Percentiles rank a stretch among this genome's conserved stretches.
Conservation (phyloP, 2,797 vertebrate genomes). For the Eulemur coronatus region DNA sequence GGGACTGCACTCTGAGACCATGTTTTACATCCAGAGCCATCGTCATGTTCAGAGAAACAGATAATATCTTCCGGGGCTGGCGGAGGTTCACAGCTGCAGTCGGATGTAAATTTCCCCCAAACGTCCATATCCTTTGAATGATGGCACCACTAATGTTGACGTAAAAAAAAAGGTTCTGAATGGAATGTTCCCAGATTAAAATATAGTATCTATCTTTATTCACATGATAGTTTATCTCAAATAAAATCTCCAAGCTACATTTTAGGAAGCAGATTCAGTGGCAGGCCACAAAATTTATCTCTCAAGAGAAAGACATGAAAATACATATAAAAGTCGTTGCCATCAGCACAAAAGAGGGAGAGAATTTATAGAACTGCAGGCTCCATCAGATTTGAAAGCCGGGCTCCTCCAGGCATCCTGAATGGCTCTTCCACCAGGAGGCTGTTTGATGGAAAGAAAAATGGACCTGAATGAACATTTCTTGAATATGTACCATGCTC, state of each 20-base stretch:
- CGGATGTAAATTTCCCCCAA: background rate
- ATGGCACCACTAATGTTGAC: background rate
- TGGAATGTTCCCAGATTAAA: constrained; percentile 47
- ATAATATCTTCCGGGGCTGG: background rate
- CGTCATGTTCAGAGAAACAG: background rate
- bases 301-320: constrained; percentile 60
- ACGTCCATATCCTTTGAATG: background rate
- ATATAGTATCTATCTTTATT: constrained; percentile 52
- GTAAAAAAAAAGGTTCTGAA: background rate
- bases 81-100: background rate
- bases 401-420: background rate
- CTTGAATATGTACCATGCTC: background rate
- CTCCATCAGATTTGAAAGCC: background rate
- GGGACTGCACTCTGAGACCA: background rate
- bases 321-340: background rate
- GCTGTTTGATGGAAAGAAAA: fast-evolving
- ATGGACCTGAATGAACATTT: fast-evolving
- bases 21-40: fast-evolving
- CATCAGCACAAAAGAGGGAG: background rate
- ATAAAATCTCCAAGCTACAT: constrained; percentile 58
- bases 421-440: background rate
- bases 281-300: constrained; percentile 41
- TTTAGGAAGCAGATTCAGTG: constrained; percentile 40
- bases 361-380: background rate
- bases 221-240: constrained; percentile 34